Evolutionary conservation across 2,113 vertebrate genomes (phyloP).

Genomic region (Lipophrys pholis): DNA sequence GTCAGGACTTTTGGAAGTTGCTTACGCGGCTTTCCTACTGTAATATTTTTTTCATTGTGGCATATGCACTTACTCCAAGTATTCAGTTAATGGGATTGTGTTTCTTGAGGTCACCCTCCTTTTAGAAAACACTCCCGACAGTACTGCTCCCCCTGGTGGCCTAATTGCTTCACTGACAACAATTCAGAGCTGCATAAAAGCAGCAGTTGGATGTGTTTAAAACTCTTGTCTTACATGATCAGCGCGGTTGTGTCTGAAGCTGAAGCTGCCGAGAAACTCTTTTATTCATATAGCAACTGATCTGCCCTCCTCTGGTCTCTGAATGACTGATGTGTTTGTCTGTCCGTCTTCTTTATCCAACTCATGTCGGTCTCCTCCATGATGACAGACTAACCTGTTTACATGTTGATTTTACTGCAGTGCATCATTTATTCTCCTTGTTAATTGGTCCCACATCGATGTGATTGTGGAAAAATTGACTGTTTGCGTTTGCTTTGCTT

Average conservation of each 20-base stretch:
- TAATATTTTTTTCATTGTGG: constrained; percentile 6
- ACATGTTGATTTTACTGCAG: not conserved
- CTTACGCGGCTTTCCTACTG: not conserved
- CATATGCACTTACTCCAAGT: not conserved
- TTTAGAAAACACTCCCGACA: not conserved
- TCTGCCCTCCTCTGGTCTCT: constrained; percentile 57
- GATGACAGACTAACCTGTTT: not conserved
- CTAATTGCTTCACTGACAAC: not conserved
- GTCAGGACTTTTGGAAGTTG: no score
- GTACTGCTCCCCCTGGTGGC: constrained; percentile 54
- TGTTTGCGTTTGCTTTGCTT: constrained; percentile 11
- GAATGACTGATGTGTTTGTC: not conserved
- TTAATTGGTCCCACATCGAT: not conserved
- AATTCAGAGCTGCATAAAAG: not conserved
- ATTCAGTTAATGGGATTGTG: not conserved
- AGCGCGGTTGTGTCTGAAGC: constrained; percentile 1
- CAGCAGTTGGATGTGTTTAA: constrained; percentile 2
- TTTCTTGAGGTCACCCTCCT: not conserved
- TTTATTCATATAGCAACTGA: not conserved
- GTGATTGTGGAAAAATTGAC: not conserved
- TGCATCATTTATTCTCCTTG: not conserved
- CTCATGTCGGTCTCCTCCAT: no score
- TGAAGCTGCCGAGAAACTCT: not conserved
- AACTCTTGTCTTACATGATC: constrained; percentile 7
- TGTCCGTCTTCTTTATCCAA: no score